Evolutionary conservation across 1,140 invertebrate species (phyloP).

Genomic region (Drosophila sp.): DNA sequence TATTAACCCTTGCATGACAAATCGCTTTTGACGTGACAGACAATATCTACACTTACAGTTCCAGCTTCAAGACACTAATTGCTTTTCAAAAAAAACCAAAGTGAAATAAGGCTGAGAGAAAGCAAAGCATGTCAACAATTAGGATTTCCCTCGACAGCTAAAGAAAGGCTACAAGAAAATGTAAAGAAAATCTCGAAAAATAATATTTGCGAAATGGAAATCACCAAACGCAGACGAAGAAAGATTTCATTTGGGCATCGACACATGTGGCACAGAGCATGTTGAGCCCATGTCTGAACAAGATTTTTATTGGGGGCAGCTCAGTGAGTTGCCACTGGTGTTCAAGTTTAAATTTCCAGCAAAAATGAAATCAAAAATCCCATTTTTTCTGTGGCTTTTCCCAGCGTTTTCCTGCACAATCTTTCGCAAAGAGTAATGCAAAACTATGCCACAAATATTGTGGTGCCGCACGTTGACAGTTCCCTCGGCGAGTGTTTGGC

Average conservation of each 20-base stretch:
- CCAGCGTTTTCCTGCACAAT: background rate
- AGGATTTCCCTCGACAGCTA: constrained; percentile 26
- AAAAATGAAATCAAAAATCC: constrained; percentile 42
- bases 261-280: constrained; percentile 57
- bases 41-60: constrained; percentile 40
- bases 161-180: constrained; percentile 23
- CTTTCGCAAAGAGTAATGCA: constrained; percentile 27
- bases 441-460: constrained; percentile 52
- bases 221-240: constrained; percentile 8
- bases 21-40: constrained; percentile 56
- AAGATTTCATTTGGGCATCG: constrained; percentile 55
- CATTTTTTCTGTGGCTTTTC: constrained; percentile 10
- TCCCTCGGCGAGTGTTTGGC: constrained; percentile 21
- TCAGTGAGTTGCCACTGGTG: background rate
- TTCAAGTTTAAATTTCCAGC: constrained; percentile 3
- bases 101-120: constrained; percentile 3
- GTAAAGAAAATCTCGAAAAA: constrained; percentile 19
- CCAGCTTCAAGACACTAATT: constrained; percentile 61
- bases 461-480: constrained; percentile 41
- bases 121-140: constrained; percentile 39
- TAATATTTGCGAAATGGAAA: too few relatives aligned
- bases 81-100: constrained; percentile 65
- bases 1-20: constrained; percentile 61
- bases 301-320: constrained; percentile 52
- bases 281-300: constrained; percentile 50